Conservation (phyloP, 2,888 invertebrate genomes). For the Pollenia griseotomentosa region DNA sequence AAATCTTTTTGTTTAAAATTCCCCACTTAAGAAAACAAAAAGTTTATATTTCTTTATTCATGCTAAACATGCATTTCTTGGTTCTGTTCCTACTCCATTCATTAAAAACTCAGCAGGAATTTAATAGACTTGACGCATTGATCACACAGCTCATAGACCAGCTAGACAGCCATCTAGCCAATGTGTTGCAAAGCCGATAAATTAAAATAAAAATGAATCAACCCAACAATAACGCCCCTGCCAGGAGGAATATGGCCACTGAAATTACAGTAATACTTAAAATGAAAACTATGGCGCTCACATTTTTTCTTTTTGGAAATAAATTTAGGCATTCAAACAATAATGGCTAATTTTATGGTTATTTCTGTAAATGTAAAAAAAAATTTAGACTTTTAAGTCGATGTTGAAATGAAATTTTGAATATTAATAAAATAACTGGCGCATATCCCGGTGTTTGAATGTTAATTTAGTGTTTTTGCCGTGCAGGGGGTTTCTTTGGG, state of each 20-base stretch:
- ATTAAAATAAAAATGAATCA: conserved; percentile 24
- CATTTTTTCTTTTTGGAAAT: background rate
- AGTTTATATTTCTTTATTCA: conserved; percentile 56
- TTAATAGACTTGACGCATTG: conserved; percentile 76
- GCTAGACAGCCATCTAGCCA: background rate
- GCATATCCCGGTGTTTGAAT: background rate
- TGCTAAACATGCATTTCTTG: conserved; percentile 69
- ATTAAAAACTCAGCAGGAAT: conserved; percentile 76
- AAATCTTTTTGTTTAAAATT: conserved; percentile 37
- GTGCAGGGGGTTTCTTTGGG: background rate
- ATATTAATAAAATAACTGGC: background rate
- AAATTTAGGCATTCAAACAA: background rate
- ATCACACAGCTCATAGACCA: conserved; percentile 54
- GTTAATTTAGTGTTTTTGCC: background rate
- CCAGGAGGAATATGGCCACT: conserved; percentile 56
- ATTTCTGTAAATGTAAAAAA: conserved; percentile 12
- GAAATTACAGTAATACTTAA: conserved; percentile 53
- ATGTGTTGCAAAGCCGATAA: conserved; percentile 23
- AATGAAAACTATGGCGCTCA: conserved; percentile 25
- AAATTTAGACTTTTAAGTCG: background rate
- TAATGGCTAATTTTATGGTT: conserved; percentile 29
- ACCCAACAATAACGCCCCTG: conserved; percentile 38
- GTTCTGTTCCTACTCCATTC: conserved; percentile 59
- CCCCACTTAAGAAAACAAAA: conserved; percentile 5
- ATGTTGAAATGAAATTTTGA: background rate